phyloP scores from a whole-genome alignment of 2,888 invertebrate genomes.

The Himalopsyche tibetana region DNA sequence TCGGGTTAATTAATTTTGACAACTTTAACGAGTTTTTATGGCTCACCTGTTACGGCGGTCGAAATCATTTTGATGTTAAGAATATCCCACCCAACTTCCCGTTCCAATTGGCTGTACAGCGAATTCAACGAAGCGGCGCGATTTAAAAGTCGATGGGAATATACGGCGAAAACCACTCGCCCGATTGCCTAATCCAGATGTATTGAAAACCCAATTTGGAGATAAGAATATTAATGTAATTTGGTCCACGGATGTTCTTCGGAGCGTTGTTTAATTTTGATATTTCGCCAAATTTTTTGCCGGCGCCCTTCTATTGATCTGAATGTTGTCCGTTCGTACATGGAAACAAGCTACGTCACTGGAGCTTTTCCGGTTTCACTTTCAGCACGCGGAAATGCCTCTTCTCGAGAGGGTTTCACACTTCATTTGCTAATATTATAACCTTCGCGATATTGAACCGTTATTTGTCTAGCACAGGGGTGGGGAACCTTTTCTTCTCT shows the following conservation, averaged over 20 bases:
- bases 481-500: no score
- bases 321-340: neutral
- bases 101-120: neutral
- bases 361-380: neutral
- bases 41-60: neutral
- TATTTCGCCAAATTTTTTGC: neutral
- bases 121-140: neutral
- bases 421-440: no score
- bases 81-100: neutral
- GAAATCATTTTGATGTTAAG: neutral
- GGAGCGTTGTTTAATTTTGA: slow-evolving; percentile 4
- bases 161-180: neutral
- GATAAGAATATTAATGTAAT: slow-evolving; percentile 2
- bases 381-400: neutral
- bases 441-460: no score
- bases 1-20: slow-evolving; percentile 26
- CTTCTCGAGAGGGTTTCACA: neutral
- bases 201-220: neutral
- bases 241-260: neutral
- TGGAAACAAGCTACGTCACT: neutral
- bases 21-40: slow-evolving; percentile 34
- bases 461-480: no score
- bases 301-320: neutral
- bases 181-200: slow-evolving; percentile 13
- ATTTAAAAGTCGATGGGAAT: neutral